A percentile compares a stretch with the other conserved stretches of the same genome.
Evolutionary conservation across 2,888 invertebrate species (phyloP).

Genomic region (Kryphioiulus occultus): DNA sequence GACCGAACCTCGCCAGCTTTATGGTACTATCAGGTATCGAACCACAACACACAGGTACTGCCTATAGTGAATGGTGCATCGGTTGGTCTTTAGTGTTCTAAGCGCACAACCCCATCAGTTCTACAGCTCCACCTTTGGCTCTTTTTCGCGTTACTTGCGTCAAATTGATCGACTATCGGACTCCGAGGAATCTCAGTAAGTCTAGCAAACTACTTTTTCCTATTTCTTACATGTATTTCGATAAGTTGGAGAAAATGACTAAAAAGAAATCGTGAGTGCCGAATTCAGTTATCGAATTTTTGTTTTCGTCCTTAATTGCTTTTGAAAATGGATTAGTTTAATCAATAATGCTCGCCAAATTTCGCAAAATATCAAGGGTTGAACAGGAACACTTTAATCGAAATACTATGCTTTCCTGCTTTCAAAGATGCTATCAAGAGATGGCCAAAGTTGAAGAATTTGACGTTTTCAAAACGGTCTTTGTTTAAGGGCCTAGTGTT

Average conservation of each 20-base stretch:
- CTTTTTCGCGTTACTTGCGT: not conserved
- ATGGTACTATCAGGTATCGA: conserved; percentile 40
- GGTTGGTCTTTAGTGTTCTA: conserved; percentile 39
- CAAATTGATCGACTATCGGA: conserved; percentile 26
- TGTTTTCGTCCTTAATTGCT: not conserved
- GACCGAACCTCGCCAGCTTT: not conserved
- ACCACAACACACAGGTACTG: conserved; percentile 40
- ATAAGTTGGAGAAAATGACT: not conserved
- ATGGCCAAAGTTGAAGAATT: not conserved
- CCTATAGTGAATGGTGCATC: conserved; percentile 39
- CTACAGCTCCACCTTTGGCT: conserved; percentile 38
- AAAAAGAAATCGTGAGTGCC: not conserved
- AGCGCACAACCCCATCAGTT: not conserved
- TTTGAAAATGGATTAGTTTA: not conserved
- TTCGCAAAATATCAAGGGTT: too few species aligned
- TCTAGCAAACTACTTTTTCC: not conserved
- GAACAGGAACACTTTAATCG: too few species aligned
- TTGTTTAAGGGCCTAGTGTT: not conserved
- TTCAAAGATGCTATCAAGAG: too few species aligned
- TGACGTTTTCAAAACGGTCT: not conserved
- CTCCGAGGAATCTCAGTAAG: not conserved
- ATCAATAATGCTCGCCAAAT: too few species aligned
- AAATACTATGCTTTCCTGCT: too few species aligned
- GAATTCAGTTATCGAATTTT: not conserved
- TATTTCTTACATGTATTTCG: not conserved